A percentile compares a stretch with the other conserved stretches of the same genome.
phyloP scores from a whole-genome alignment of 1,140 invertebrate species.

The Oryctes rhinoceros region DNA sequence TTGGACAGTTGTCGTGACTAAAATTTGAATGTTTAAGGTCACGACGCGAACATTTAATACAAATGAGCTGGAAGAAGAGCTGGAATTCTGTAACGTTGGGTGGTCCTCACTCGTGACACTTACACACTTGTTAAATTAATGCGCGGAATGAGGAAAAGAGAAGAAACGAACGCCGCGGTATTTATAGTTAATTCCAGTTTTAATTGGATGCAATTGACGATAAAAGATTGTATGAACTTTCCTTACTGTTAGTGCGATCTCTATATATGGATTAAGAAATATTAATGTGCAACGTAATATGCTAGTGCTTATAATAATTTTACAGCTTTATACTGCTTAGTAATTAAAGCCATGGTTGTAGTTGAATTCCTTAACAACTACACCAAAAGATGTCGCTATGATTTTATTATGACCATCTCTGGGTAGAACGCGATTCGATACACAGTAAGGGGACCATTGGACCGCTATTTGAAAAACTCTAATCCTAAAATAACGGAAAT shows the following conservation, averaged over 20 bases:
- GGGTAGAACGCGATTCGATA: too few relatives aligned
- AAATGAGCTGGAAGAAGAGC: slow-evolving; percentile 10
- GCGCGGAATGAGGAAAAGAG: slow-evolving; percentile 20
- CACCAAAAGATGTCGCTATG: too few relatives aligned
- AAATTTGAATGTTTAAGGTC: not conserved
- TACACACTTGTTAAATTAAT: slow-evolving; percentile 24
- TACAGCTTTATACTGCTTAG: not conserved
- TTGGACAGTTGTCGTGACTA: not conserved
- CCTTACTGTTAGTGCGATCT: not conserved
- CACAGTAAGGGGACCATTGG: too few relatives aligned
- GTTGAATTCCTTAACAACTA: too few relatives aligned
- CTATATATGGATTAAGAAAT: slow-evolving; percentile 31
- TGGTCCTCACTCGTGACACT: slow-evolving; percentile 3
- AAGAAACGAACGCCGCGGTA: not conserved
- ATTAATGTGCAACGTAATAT: not conserved
- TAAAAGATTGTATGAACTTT: not conserved
- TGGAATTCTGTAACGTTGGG: not conserved
- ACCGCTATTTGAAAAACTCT: too few relatives aligned
- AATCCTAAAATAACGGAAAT: too few relatives aligned
- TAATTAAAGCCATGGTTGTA: too few relatives aligned
- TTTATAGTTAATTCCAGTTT: slow-evolving; percentile 28
- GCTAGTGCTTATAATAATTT: not conserved
- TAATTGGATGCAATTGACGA: not conserved
- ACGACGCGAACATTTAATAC: not conserved
- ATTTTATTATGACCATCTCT: too few relatives aligned